phyloP scores from a whole-genome alignment of 2,797 vertebrate species.

The Lophius americanus region DNA sequence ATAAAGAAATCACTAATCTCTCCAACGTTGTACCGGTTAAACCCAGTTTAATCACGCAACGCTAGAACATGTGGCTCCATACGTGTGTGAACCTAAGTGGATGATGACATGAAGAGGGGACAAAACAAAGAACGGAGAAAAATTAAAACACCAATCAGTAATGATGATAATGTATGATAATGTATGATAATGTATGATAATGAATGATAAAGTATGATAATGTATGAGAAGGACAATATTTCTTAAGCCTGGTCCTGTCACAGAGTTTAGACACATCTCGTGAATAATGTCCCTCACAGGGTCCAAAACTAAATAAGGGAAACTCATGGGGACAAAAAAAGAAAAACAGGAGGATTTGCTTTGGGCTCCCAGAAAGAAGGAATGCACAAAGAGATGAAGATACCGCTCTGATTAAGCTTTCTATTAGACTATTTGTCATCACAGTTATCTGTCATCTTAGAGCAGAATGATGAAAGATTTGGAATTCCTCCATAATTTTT shows the following conservation, averaged over 20 bases:
- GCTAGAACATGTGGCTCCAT: neutral
- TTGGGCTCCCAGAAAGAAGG: constrained; percentile 5
- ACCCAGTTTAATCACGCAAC: neutral
- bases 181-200: no score
- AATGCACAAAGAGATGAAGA: constrained; percentile 13
- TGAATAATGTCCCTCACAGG: constrained; percentile 34
- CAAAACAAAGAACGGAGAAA: constrained; percentile 32
- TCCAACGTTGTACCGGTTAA: no score
- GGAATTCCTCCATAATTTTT: constrained; percentile 59
- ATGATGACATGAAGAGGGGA: constrained; percentile 21
- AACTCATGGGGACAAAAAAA: constrained; percentile 37
- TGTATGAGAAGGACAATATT: constrained; percentile 10
- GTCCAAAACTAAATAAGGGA: constrained; percentile 36
- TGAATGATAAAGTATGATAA: no score
- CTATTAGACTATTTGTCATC: constrained; percentile 36
- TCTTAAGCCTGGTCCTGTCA: constrained; percentile 28
- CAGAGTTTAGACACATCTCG: constrained; percentile 41
- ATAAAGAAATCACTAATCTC: no score
- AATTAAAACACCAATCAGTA: constrained; percentile 18
- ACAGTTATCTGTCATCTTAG: constrained; percentile 20
- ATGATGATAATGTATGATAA: no score
- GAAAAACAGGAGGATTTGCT: neutral
- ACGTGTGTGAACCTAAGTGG: constrained; percentile 20
- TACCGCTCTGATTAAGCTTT: constrained; percentile 29
- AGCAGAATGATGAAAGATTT: constrained; percentile 36